phyloP scores from a whole-genome alignment of 2,888 invertebrate species.

The Epistrophella euchroma region DNA sequence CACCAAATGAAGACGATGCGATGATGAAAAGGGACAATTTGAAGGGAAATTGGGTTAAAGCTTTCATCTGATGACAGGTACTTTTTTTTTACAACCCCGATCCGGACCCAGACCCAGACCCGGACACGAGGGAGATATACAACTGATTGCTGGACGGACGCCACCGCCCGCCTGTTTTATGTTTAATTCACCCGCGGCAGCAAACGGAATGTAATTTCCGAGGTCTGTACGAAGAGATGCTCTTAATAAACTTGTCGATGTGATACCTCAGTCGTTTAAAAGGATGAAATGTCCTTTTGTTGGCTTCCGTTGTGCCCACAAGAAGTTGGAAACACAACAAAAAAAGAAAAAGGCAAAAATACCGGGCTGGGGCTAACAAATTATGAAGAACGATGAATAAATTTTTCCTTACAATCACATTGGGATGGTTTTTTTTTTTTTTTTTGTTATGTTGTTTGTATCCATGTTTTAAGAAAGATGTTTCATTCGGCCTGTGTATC shows the following conservation, averaged over 20 bases:
- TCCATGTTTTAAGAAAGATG: constrained; percentile 55
- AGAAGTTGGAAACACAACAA: constrained; percentile 28
- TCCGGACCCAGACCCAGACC: constrained; percentile 9
- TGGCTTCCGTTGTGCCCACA: constrained; percentile 48
- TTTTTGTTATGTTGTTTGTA: constrained; percentile 17
- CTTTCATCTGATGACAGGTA: constrained; percentile 64
- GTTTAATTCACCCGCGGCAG: constrained; percentile 38
- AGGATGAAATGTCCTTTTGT: constrained; percentile 64
- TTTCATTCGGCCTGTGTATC: constrained; percentile 56
- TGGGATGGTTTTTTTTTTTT: background rate
- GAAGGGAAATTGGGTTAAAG: constrained; percentile 61
- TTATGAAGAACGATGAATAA: constrained; percentile 72
- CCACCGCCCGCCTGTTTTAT: constrained; percentile 32
- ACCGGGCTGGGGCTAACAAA: constrained; percentile 49
- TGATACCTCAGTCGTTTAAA: constrained; percentile 74
- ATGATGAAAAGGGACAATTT: constrained; percentile 40
- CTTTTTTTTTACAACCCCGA: constrained; percentile 12
- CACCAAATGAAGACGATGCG: constrained; percentile 23
- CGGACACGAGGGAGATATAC: constrained; percentile 35
- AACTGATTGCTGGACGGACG: constrained; percentile 41
- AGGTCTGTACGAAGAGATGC: constrained; percentile 56
- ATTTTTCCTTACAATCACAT: constrained; percentile 36
- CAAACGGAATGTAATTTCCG: constrained; percentile 63
- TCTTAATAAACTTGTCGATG: constrained; percentile 74
- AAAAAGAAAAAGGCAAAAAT: constrained; percentile 19